These are phyloP conservation scores for Psittacula cyanocephala DNA, from an alignment of 2,113 vertebrate genomes.

Conservation along the genomic window DNA sequence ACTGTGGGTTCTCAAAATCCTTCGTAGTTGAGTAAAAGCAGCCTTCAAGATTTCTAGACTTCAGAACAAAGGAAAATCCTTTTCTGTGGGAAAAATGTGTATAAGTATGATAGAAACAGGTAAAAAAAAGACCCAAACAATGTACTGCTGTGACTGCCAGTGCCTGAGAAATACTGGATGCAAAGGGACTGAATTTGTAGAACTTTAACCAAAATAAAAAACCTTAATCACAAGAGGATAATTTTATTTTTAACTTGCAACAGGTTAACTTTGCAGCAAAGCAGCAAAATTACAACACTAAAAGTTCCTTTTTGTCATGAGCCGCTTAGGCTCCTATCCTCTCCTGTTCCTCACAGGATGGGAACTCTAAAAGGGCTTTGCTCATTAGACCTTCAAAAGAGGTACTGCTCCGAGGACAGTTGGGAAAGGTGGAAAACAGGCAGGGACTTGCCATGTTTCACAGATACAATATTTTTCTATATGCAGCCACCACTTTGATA, in stretches of 20 bases:
- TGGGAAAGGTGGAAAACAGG: neutral
- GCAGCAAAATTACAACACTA: neutral
- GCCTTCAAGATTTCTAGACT: neutral
- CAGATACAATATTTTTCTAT: accelerated
- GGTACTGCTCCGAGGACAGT: accelerated
- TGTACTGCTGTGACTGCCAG: neutral
- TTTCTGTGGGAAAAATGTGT: neutral
- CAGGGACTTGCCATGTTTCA: neutral
- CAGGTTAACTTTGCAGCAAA: neutral
- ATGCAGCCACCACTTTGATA: neutral
- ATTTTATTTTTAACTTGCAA: neutral
- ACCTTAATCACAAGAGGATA: neutral
- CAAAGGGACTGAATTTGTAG: neutral
- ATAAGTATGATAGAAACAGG: neutral
- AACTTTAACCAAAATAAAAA: neutral
- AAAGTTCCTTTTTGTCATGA: neutral
- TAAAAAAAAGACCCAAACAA: neutral
- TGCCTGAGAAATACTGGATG: neutral
- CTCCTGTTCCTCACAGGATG: neutral
- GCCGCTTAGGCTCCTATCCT: neutral
- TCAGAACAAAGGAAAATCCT: neutral
- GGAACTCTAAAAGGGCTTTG: neutral
- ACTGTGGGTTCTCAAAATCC: neutral
- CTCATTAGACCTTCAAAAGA: neutral
- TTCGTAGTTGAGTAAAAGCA: neutral